Conservation (phyloP, 2,797 vertebrate species). For the Acanthurus lineatus region DNA sequence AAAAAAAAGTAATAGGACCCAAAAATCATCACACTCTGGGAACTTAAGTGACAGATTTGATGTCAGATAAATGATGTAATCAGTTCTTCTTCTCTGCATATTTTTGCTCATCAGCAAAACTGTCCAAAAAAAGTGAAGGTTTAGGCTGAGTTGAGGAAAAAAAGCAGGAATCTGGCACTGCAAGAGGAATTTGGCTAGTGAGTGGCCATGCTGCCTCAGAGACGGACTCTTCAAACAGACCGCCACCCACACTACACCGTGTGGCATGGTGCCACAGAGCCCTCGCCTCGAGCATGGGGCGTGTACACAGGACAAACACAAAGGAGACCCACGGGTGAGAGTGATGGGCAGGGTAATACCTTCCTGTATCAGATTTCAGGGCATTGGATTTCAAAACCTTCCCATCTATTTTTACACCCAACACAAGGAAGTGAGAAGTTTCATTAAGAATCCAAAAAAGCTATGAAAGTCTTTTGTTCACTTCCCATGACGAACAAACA, state of each 20-base stretch:
- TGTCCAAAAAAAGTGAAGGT: conserved; percentile 30
- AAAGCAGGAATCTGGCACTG: conserved; percentile 25
- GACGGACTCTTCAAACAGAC: conserved; percentile 74
- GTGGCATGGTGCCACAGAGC: conserved; percentile 80
- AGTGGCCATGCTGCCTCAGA: conserved; percentile 66
- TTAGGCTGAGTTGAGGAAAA: neutral
- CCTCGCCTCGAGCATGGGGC: conserved; percentile 77
- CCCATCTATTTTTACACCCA: conserved; percentile 76
- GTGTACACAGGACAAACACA: conserved; percentile 79
- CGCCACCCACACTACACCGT: conserved; percentile 74
- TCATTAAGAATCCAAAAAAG: conserved; percentile 49
- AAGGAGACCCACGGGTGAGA: conserved; percentile 81
- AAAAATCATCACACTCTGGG: conserved; percentile 15
- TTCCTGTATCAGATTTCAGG: conserved; percentile 79
- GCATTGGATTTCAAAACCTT: conserved; percentile 77
- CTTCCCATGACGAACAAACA: conserved; percentile 40
- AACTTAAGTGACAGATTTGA: conserved; percentile 28
- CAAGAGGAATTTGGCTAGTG: conserved; percentile 59
- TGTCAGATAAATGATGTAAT: conserved; percentile 30
- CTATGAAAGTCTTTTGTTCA: conserved; percentile 44
- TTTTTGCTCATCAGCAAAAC: conserved; percentile 41
- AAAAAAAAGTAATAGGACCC: conserved; percentile 37
- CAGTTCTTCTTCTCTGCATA: conserved; percentile 7
- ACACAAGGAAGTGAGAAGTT: conserved; percentile 72
- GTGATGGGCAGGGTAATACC: conserved; percentile 77